Base-by-base conservation (phyloP, 2,797 vertebrate genomes). In the Macrochelys suwanniensis region DNA sequence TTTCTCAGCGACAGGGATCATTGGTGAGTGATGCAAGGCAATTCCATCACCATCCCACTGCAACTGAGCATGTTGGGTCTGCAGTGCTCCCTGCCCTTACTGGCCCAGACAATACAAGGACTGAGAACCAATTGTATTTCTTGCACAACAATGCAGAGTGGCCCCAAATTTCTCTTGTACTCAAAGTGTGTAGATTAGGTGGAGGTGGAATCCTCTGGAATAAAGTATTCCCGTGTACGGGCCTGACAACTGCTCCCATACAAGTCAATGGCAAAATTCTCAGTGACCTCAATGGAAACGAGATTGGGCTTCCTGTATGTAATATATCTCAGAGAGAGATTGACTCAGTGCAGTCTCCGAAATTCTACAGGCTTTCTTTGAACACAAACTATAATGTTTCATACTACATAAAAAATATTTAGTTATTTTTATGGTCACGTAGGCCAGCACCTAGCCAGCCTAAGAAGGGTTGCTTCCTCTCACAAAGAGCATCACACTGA, bases 261-360 rank as follows among this genome's bases (percentile, higher is more conserved):
- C 26, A 57, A 28, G 56, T 28, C 56, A 57, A 11, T 57, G 26
- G 56, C 56, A 57, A 57, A 57, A 57, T 57, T 57, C 26, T 57
- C 26, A 57, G 26, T 28, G 56, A 57, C 26, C 26, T 11, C 56
- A 28, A 26, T 57, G 56, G 56, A 57, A 57, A 57, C 11, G 11
- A 57, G 56, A 26, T 26, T 57, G 56, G 56, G 26, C 26, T 57
- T 57, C 56, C 2, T 57, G 56, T 57, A 28, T 57, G 56, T 28
- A 57, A 57, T 57, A 28, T 26, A 57, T 57, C 56, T 57, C 26
- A 57, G 56, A 92, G 78, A 78, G 54, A 89, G 71, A 94, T 89
- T 93, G 92, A 92, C n/a, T 84, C 54, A 83, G 77, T 85, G 28
- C 89, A 91, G 84, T 33, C 13, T 96, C 31, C 59, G 92, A 94